Evolutionary conservation across 1,140 invertebrate species (phyloP).

Genomic region (Euwallacea fornicatus): DNA sequence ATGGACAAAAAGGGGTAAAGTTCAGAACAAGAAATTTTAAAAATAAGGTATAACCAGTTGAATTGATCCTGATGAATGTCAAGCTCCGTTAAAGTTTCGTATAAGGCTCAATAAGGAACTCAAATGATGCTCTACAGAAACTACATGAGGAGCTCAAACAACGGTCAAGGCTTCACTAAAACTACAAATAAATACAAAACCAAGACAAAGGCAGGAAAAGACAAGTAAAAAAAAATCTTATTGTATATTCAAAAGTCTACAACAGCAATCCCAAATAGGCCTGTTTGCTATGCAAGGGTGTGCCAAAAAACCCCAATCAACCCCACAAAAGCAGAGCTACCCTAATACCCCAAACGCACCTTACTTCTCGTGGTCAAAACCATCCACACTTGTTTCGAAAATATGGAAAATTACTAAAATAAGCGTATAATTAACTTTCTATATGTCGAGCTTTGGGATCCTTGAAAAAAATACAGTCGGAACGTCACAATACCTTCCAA

Average conservation of each 20-base stretch:
- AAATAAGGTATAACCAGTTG: no score
- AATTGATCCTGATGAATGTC: no score
- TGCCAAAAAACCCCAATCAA: constrained; percentile 9
- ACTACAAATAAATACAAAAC: neutral
- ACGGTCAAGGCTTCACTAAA: neutral
- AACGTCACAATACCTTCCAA: constrained; percentile 22
- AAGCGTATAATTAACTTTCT: constrained; percentile 20
- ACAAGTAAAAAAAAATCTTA: neutral
- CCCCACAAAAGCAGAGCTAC: neutral
- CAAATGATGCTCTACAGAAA: neutral
- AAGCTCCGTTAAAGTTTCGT: no score
- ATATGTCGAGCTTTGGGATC: constrained; percentile 17
- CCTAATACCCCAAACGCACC: neutral
- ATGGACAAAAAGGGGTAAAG: no score
- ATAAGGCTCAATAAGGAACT: neutral
- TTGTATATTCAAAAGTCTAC: neutral
- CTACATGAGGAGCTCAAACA: neutral
- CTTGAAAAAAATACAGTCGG: constrained; percentile 27
- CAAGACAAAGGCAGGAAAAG: neutral
- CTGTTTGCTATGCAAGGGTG: constrained; percentile 19
- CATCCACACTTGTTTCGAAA: neutral
- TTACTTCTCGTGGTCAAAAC: neutral
- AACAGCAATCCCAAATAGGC: neutral
- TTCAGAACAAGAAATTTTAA: no score
- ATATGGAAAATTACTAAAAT: constrained; percentile 8